These are phyloP conservation scores for Oscheius sp. DNA, from an alignment of 2,888 invertebrate species.

Conservation along the genomic window DNA sequence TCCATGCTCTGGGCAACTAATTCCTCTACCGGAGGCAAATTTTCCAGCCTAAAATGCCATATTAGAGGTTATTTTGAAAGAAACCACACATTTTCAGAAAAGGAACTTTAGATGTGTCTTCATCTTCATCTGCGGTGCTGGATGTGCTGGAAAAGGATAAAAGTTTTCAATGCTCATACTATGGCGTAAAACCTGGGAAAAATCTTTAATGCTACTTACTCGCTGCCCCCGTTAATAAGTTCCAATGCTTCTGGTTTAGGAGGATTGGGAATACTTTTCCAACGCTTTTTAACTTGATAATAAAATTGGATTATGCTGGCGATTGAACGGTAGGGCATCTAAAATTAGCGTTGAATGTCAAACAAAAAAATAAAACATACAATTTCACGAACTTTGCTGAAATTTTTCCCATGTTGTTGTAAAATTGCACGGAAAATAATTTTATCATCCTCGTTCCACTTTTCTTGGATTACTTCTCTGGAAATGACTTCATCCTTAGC, in stretches of 20 bases:
- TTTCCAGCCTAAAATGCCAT: conserved; percentile 5
- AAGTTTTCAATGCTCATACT: neutral
- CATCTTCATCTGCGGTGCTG: neutral
- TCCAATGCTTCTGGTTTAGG: conserved; percentile 11
- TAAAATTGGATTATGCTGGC: conserved; percentile 52
- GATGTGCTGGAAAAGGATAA: neutral
- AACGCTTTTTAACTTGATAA: conserved; percentile 51
- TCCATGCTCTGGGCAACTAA: neutral
- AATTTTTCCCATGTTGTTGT: conserved; percentile 45
- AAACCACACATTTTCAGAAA: neutral
- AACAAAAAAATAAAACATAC: conserved; percentile 9
- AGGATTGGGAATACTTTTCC: conserved; percentile 37
- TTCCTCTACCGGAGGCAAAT: neutral
- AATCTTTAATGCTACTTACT: conserved; percentile 23
- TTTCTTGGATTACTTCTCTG: conserved; percentile 20
- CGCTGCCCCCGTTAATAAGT: neutral
- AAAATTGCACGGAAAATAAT: conserved; percentile 40
- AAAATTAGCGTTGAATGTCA: neutral
- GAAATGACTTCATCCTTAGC: conserved; percentile 12
- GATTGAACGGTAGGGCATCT: conserved; percentile 56
- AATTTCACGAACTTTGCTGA: conserved; percentile 38
- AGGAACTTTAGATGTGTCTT: neutral
- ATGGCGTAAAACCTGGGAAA: neutral
- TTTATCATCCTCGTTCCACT: conserved; percentile 44
- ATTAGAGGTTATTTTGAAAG: neutral